Evolutionary conservation across 2,797 vertebrate genomes (phyloP).

Genomic region (Notolepis coatsorum): DNA sequence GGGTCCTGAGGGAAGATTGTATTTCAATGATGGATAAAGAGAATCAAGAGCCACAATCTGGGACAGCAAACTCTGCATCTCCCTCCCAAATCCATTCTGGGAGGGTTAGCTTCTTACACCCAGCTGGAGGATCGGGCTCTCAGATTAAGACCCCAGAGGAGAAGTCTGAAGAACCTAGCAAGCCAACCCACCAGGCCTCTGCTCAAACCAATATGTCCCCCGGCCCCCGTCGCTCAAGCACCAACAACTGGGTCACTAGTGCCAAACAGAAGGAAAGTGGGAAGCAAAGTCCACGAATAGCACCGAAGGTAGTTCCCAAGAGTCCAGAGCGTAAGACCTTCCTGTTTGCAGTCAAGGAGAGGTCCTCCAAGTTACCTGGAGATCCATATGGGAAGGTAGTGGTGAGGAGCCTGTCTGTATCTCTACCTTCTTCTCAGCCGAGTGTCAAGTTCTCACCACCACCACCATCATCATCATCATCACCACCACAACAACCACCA

Average conservation of each 20-base stretch:
- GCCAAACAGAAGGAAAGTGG: slow-evolving; percentile 47
- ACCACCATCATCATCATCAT: not conserved
- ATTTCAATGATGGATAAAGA: slow-evolving; percentile 41
- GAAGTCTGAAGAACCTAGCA: slow-evolving; percentile 22
- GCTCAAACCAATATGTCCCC: not conserved
- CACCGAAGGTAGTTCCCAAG: slow-evolving; percentile 6
- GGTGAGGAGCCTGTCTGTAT: slow-evolving; percentile 5
- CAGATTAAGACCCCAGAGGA: slow-evolving; percentile 7
- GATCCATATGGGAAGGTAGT: slow-evolving; percentile 27
- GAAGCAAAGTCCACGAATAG: slow-evolving; percentile 7
- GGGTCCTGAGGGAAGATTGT: slow-evolving; percentile 30
- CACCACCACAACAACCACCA: too few relatives aligned
- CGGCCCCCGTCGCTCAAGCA: not conserved
- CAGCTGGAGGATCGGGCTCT: slow-evolving; percentile 16
- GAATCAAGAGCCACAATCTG: slow-evolving; percentile 11
- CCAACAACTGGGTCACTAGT: slow-evolving; percentile 36
- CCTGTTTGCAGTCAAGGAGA: slow-evolving; percentile 52
- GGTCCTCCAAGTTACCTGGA: slow-evolving; percentile 47
- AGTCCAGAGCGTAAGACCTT: slow-evolving; percentile 45
- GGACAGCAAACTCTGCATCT: slow-evolving; percentile 7
- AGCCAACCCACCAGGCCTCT: slow-evolving; percentile 28
- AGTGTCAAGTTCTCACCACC: not conserved
- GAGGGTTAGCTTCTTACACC: slow-evolving; percentile 44
- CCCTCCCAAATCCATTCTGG: slow-evolving; percentile 5
- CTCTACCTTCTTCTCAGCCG: slow-evolving; percentile 10